These are phyloP conservation scores for Pseudochromis fuscus DNA, from an alignment of 2,797 vertebrate species.

Conservation along the genomic window DNA sequence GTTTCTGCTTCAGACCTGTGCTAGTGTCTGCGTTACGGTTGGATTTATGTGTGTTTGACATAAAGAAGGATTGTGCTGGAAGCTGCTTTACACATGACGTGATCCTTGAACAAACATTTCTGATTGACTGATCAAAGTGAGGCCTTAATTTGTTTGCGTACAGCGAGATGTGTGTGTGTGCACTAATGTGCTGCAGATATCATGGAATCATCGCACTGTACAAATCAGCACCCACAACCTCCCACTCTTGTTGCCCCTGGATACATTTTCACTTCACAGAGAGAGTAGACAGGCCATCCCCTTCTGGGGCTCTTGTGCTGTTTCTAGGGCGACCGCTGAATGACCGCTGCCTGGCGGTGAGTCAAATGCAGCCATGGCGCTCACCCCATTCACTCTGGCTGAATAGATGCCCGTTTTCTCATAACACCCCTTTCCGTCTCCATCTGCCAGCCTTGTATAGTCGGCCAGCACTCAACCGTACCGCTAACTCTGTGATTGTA, in stretches of 20 bases:
- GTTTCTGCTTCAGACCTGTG: slow-evolving; percentile 30
- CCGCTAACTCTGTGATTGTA: slow-evolving; percentile 65
- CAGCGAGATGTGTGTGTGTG: slow-evolving; percentile 21
- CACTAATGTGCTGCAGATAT: slow-evolving; percentile 33
- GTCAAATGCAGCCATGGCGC: slow-evolving; percentile 75
- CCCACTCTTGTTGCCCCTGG: slow-evolving; percentile 70
- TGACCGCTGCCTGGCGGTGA: slow-evolving; percentile 77
- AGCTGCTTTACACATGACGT: slow-evolving; percentile 59
- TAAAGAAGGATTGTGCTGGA: slow-evolving; percentile 54
- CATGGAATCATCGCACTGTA: slow-evolving; percentile 61
- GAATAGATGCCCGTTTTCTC: slow-evolving; percentile 79
- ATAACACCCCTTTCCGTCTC: slow-evolving; percentile 76
- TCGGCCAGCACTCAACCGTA: slow-evolving; percentile 66
- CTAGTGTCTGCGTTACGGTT: slow-evolving; percentile 18
- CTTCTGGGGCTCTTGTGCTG: slow-evolving; percentile 76
- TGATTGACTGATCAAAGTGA: slow-evolving; percentile 60
- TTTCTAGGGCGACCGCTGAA: slow-evolving; percentile 84
- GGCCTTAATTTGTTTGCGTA: slow-evolving; percentile 40
- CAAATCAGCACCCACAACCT: slow-evolving; percentile 54
- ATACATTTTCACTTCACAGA: slow-evolving; percentile 68
- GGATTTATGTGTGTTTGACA: slow-evolving; percentile 53
- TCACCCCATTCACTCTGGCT: slow-evolving; percentile 75
- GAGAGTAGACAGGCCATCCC: slow-evolving; percentile 56
- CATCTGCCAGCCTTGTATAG: slow-evolving; percentile 76
- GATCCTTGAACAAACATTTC: slow-evolving; percentile 50